Evolutionary conservation across 2,113 vertebrate species (phyloP).

Genomic region (Marmota monax): DNA sequence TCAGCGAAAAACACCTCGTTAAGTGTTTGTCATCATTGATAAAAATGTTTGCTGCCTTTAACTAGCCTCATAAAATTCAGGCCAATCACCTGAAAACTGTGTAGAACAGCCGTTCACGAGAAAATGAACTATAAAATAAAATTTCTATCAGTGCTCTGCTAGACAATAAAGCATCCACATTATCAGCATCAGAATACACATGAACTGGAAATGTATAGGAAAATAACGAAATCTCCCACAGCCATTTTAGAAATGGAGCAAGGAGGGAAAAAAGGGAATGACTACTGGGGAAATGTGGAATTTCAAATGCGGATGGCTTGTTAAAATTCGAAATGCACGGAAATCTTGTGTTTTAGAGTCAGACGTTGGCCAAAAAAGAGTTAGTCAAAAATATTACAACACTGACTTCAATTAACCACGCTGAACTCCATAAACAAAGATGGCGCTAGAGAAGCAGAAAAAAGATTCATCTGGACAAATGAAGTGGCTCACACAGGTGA

Average conservation of each 20-base stretch:
- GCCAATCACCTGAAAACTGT: not conserved
- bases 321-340: not conserved
- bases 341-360: not conserved
- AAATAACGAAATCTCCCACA: not conserved
- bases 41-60: not conserved
- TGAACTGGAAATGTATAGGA: not conserved
- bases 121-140: slow-evolving; percentile 2
- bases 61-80: not conserved
- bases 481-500: not conserved
- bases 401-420: too few relatives aligned
- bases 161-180: not conserved
- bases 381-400: not conserved
- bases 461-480: not conserved
- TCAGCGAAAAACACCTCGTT: not conserved
- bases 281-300: not conserved
- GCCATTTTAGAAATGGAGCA: not conserved
- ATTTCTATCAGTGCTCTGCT: not conserved
- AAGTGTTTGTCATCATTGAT: not conserved
- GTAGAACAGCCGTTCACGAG: not conserved
- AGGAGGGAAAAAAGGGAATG: not conserved
- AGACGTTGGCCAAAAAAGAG: not conserved
- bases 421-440: not conserved
- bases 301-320: not conserved
- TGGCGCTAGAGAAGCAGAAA: not conserved
- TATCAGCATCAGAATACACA: not conserved